Evolutionary conservation across 1,140 invertebrate genomes (phyloP), one percentile per base, ranked within the genome.

Genomic region (Doryteuthis pealeii): DNA sequence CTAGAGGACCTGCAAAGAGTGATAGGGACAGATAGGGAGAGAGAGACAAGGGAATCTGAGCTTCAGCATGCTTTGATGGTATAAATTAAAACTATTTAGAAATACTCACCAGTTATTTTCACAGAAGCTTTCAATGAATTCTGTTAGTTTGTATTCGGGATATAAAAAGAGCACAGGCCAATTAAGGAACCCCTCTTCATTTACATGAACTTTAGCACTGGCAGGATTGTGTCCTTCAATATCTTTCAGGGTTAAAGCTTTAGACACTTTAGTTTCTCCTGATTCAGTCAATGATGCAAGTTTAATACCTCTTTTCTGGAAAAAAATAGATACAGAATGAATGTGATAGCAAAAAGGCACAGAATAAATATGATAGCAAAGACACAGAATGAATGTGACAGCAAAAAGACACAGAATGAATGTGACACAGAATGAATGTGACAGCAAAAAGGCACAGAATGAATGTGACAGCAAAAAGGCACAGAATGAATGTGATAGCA

Each of bases 111-210:
- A 90, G n/a, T 88, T 87, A 76, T 92, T 90, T 89, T 96, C 94
- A 74, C 91, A 88, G 79, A 95, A 93, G 76, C 91, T 81, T 62
- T 86, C 82, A 33, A 90, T 84, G 73, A 89, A 88, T 78, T 90
- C 89, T 1, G 89, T 88, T 79, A 89, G 84, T 15, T 81, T 83
- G 72, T 83, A 79, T 88, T 96, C 94, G 5, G 95, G 95, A 88
- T 96, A 97, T 26, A 94, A 87, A 80, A 97, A 92, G 54, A 94
- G 87, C 70, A 94, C 91, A 62, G 96, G 94, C 95, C 93, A 95
- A 77, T 93, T 83, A 74, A 95, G 89, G 78, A 89, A 83, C 80
- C 89, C 87, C 28, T 89, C 80, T n/a, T 89, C 87, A 80, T 91
- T 88, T 2, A 93, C 79, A 80, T 90, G 87, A 22, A 94, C 92